These are phyloP conservation scores for Panagrolaimus sp. DNA, from an alignment of 1,140 invertebrate genomes.

Conservation along the genomic window DNA sequence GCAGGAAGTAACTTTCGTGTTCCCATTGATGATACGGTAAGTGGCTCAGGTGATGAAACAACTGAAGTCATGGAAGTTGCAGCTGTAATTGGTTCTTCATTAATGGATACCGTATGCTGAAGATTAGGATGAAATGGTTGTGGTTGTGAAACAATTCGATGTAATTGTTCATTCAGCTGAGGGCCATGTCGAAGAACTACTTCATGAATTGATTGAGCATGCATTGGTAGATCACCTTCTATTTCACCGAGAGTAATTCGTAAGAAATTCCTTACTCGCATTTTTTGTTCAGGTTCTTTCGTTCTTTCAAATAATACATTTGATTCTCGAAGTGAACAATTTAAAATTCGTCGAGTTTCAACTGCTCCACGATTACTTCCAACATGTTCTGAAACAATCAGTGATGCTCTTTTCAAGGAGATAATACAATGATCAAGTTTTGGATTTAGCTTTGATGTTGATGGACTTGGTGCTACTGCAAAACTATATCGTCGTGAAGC, in stretches of 20 bases:
- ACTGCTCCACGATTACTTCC: slow-evolving; percentile 13
- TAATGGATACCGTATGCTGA: not conserved
- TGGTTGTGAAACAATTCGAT: slow-evolving; percentile 34
- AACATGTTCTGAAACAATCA: slow-evolving; percentile 40
- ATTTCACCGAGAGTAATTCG: slow-evolving; percentile 32
- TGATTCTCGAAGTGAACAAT: slow-evolving; percentile 35
- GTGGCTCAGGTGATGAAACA: not conserved
- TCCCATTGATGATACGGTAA: not conserved
- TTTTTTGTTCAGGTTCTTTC: not conserved
- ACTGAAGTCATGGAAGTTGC: not conserved
- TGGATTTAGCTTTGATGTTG: not conserved
- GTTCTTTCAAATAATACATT: slow-evolving; percentile 12
- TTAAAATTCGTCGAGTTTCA: slow-evolving; percentile 47
- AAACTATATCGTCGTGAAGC: not conserved
- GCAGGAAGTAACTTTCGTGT: not conserved
- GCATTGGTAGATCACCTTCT: slow-evolving; percentile 52
- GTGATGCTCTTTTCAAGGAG: slow-evolving; percentile 32
- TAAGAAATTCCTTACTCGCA: slow-evolving; percentile 10
- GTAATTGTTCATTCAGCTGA: slow-evolving; percentile 42
- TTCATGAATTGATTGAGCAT: slow-evolving; percentile 51
- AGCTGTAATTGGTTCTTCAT: not conserved
- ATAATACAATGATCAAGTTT: slow-evolving; percentile 23
- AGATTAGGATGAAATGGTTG: slow-evolving; percentile 18
- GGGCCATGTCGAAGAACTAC: slow-evolving; percentile 42
- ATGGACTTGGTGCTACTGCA: not conserved